Evolutionary conservation across 2,797 vertebrate species (phyloP), one percentile per base, ranked within the genome.

Genomic region (Parotocinclus haroldoi): DNA sequence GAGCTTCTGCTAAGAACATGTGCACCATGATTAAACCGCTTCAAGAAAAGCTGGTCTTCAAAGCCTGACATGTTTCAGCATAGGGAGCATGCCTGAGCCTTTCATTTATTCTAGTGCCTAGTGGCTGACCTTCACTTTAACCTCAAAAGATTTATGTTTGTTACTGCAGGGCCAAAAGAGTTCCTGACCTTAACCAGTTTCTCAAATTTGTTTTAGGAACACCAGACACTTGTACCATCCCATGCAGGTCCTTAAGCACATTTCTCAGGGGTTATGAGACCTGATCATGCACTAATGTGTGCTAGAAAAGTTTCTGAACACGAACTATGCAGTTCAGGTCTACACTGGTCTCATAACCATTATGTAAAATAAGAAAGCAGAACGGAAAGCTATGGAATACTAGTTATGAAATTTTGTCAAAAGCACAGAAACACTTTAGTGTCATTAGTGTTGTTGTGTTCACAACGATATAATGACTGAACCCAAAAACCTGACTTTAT

Each of bases 111-210:
- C 53, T 51, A 36, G 14, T 19, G 50, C 68, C 56, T 55, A 11
- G 11, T 36, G 11, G n/a, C 37, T 69, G 72, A 77, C 65, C 72
- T 69, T 64, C 49, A 74, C 37, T 12, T 68, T 62, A 71, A 53
- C 38, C 46, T 65, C 46, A 39, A 16, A 59, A 38, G 37, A 10
- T 56, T 60, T 65, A 49, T 38, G 1, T 16, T 40, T 51, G 58
- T 55, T 3, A 37, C 12, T 45, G 27, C 14, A 53, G 58, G 45
- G 48, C 13, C 14, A 50, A 50, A 54, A 54, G 59, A 19, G 42
- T 59, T 66, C 27, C n/a, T 66, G 10, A 36, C 10, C 14, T 58
- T n/a, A 51, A 62, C 12, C 11, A 36, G 39, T 17, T 63, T 53
- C 12, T 53, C 10, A 27, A 10, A 51, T 14, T 9, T 42, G 19